Conservation (phyloP, 2,113 vertebrate genomes). For the Ailurus styani region DNA sequence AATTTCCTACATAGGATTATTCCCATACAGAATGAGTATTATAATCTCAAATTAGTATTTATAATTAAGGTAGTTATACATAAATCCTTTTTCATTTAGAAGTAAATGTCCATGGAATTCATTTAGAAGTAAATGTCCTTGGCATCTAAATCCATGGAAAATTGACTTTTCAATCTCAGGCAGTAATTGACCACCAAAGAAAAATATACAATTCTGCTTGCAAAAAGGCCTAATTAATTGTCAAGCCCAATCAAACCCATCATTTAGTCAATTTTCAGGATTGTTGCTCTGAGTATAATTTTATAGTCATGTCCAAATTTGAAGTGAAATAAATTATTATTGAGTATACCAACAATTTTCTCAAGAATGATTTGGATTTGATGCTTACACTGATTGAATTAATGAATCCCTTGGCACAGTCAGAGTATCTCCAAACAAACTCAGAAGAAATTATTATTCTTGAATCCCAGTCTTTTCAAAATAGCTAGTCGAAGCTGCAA, state of each 20-base stretch:
- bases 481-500: neutral
- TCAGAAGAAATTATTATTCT: neutral
- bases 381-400: neutral
- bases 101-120: neutral
- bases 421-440: neutral
- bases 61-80: neutral
- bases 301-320: neutral
- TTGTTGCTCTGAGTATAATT: neutral
- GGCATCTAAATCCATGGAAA: neutral
- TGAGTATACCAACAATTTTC: neutral
- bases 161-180: conserved; percentile 21
- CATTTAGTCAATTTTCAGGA: neutral
- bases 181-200: neutral
- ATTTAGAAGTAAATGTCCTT: neutral
- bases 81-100: neutral
- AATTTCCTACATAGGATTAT: neutral
- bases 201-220: neutral
- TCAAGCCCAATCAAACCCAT: neutral
- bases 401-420: neutral
- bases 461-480: neutral
- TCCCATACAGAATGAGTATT: neutral
- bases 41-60: conserved; percentile 12
- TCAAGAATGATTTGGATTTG: neutral
- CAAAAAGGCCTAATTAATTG: neutral
- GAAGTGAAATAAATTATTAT: neutral